These are phyloP conservation scores for Aphelenchoides avenae DNA, from an alignment of 1,140 invertebrate genomes.

Conservation along the genomic window DNA sequence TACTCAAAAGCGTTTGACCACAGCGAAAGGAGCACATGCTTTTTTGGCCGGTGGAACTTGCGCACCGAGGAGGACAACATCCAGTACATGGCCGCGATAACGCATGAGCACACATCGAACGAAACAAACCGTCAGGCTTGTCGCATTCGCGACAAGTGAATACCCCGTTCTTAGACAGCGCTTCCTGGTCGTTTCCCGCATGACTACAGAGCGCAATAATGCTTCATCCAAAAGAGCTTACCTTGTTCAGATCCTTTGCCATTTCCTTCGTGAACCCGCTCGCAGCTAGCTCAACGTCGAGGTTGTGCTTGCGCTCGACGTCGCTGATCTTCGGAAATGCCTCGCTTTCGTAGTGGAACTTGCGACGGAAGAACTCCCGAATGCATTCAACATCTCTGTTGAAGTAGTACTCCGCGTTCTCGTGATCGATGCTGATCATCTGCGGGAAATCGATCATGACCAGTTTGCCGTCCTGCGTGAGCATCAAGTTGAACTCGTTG, in stretches of 20 bases:
- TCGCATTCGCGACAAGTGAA: too few species aligned
- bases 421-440: conserved; percentile 90
- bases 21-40: too few species aligned
- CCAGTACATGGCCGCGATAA: conserved; percentile 11
- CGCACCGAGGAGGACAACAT: too few species aligned
- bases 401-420: conserved; percentile 88
- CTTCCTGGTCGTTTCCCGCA: too few species aligned
- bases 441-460: conserved; percentile 97
- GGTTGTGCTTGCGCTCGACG: conserved; percentile 70
- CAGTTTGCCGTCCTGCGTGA: conserved; percentile 71
- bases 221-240: conserved; percentile 16
- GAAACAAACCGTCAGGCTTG: too few species aligned
- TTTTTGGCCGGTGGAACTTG: too few species aligned
- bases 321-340: conserved; percentile 79
- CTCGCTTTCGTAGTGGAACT: conserved; percentile 79
- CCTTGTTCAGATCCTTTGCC: conserved; percentile 69
- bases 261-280: conserved; percentile 83
- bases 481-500: conserved; percentile 97
- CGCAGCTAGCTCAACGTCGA: conserved; percentile 83
- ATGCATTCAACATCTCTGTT: conserved; percentile 90
- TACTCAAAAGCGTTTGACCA: too few species aligned
- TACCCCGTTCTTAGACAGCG: too few species aligned
- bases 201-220: background rate
- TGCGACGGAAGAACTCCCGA: conserved; percentile 80
- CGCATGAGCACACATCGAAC: conserved; percentile 13